phyloP scores from a whole-genome alignment of 64 coral and sea anemone genomes.

The Orbicella faveolata region DNA sequence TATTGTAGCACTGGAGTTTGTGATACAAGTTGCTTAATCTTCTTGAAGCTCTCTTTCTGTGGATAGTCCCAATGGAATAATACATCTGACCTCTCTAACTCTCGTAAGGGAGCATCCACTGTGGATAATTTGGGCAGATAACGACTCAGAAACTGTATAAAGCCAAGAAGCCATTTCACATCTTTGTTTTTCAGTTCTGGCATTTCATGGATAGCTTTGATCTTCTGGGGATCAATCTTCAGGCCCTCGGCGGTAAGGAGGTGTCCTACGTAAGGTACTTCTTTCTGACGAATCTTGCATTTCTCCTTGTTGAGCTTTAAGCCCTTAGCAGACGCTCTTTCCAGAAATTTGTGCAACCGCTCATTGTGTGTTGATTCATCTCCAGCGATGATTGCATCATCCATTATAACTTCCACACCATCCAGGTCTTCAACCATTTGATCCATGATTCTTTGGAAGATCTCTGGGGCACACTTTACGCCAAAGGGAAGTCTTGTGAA shows the following conservation, averaged over 20 bases:
- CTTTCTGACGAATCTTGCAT: constrained; percentile 11
- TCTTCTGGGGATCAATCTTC: constrained; percentile 42
- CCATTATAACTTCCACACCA: constrained; percentile 55
- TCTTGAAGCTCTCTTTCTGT: no score
- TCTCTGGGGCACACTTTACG: constrained; percentile 56
- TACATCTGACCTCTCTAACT: no score
- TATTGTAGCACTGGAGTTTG: no score
- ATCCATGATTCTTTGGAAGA: constrained; percentile 63
- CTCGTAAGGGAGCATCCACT: no score
- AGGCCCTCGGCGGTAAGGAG: constrained; percentile 44
- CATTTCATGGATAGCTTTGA: constrained; percentile 59
- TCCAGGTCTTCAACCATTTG: constrained; percentile 65
- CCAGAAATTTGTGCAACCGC: constrained; percentile 20
- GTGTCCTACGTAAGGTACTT: constrained; percentile 65
- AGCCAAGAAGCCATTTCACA: constrained; percentile 50
- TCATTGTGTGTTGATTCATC: constrained; percentile 41
- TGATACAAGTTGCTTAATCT: no score
- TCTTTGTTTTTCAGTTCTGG: constrained; percentile 49
- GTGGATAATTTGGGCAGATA: no score
- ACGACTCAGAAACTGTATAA: constrained; percentile 45
- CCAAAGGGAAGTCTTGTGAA: constrained; percentile 73
- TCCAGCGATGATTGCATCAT: constrained; percentile 56
- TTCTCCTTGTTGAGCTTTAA: constrained; percentile 58
- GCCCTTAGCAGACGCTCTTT: constrained; percentile 50
- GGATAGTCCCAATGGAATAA: no score